These are phyloP conservation scores for Acanthosoma haemorrhoidale DNA, from an alignment of 2,888 invertebrate species.

Conservation along the genomic window DNA sequence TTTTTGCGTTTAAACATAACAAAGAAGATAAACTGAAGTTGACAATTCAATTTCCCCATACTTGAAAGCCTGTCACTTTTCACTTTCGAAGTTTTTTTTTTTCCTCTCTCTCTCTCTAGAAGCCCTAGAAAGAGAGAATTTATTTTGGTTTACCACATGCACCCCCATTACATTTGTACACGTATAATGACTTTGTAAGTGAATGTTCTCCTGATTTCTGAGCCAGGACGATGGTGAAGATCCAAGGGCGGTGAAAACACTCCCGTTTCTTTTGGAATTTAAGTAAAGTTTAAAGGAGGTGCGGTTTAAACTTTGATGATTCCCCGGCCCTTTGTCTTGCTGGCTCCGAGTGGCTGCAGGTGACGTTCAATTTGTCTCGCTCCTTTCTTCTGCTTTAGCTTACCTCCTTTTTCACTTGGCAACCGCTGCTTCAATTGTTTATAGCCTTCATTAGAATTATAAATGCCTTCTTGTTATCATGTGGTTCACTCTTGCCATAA, in stretches of 20 bases:
- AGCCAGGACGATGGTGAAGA: not conserved
- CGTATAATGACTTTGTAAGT: too few species aligned
- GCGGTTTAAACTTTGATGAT: conserved; percentile 23
- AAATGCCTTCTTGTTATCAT: too few species aligned
- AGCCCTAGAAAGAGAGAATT: too few species aligned
- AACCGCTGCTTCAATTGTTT: too few species aligned
- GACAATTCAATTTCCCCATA: not conserved
- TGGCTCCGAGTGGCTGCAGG: not conserved
- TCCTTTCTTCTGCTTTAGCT: not conserved
- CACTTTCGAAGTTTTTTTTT: not conserved
- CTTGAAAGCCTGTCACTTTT: not conserved
- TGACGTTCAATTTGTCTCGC: conserved; percentile 20
- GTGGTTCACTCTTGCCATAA: too few species aligned
- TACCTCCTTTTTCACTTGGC: not conserved
- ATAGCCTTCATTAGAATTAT: too few species aligned
- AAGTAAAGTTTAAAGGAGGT: not conserved
- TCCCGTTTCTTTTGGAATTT: not conserved
- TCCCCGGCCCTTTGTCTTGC: conserved; percentile 1
- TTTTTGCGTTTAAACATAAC: not conserved
- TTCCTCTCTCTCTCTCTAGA: too few species aligned
- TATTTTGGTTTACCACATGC: too few species aligned
- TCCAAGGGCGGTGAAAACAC: not conserved
- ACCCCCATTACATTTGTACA: too few species aligned
- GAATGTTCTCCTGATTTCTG: too few species aligned
- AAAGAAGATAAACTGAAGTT: not conserved